These are phyloP conservation scores for Chamaetylas fuelleborni DNA, from an alignment of 2,113 vertebrate genomes.

Conservation along the genomic window DNA sequence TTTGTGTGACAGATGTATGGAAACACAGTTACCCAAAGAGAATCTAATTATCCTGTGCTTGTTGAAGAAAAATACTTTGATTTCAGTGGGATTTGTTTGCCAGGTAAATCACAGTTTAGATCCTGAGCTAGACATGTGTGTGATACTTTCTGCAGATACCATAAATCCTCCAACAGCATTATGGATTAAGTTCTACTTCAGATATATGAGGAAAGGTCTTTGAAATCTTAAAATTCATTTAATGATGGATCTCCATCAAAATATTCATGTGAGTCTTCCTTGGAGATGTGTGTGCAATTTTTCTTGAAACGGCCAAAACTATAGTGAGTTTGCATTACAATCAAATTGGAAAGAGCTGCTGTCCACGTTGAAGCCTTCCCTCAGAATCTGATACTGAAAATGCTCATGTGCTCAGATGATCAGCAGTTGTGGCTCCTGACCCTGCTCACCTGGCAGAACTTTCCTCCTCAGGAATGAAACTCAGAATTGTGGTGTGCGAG, in stretches of 20 bases:
- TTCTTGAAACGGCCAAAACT: not conserved
- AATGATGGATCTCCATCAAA: not conserved
- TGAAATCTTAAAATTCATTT: not conserved
- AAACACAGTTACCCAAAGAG: not conserved
- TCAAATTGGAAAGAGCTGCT: rapidly evolving
- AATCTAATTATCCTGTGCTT: not conserved
- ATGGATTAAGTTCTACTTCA: not conserved
- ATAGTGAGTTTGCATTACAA: not conserved
- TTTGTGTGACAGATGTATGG: not conserved
- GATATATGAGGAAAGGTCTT: not conserved
- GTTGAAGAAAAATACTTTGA: not conserved
- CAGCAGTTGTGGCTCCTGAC: not conserved
- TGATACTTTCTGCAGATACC: not conserved
- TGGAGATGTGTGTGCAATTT: not conserved
- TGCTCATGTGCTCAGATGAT: not conserved
- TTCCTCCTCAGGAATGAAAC: not conserved
- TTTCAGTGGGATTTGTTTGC: not conserved
- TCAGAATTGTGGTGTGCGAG: not conserved
- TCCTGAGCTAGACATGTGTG: not conserved
- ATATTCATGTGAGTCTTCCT: not conserved
- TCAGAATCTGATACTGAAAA: not conserved
- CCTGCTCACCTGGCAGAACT: not conserved
- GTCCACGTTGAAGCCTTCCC: not conserved
- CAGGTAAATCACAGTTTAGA: not conserved
- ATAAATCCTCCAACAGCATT: not conserved